These are phyloP conservation scores for Rana temporaria DNA, from an alignment of 2,113 vertebrate genomes.

Conservation along the genomic window DNA sequence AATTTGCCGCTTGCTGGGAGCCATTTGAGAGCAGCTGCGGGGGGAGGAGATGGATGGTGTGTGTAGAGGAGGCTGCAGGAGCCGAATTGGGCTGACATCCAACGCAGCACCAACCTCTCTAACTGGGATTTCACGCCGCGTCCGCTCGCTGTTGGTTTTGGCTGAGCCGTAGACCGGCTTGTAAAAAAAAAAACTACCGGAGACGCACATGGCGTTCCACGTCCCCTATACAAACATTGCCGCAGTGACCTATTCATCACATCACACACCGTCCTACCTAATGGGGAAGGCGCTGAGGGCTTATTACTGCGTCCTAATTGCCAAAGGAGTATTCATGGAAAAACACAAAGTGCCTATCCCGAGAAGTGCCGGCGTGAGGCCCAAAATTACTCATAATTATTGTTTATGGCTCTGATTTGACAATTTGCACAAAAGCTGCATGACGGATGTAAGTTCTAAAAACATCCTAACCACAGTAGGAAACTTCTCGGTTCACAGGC, in stretches of 20 bases:
- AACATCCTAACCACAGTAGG: too few relatives aligned
- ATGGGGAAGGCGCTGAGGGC: background rate
- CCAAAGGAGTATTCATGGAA: background rate
- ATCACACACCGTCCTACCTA: background rate
- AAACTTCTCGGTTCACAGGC: too few relatives aligned
- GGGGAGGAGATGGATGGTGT: constrained; percentile 55
- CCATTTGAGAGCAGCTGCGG: constrained; percentile 61
- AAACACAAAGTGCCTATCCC: background rate
- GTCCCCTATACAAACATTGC: background rate
- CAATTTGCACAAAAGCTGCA: too few relatives aligned
- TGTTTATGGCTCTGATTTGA: too few relatives aligned
- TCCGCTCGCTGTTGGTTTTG: constrained; percentile 41
- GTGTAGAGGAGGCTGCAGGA: constrained; percentile 39
- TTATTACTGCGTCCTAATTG: background rate
- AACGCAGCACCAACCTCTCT: background rate
- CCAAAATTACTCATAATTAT: too few relatives aligned
- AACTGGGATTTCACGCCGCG: constrained; percentile 25
- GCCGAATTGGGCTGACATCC: constrained; percentile 5
- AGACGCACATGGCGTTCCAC: background rate
- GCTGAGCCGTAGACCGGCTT: background rate
- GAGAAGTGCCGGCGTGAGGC: background rate
- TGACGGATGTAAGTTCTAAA: too few relatives aligned
- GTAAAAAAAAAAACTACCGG: background rate
- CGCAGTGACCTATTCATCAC: background rate
- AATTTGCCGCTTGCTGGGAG: constrained; percentile 65